phyloP scores from a whole-genome alignment of 2,113 vertebrate species.

The Amblyornis subalaris region DNA sequence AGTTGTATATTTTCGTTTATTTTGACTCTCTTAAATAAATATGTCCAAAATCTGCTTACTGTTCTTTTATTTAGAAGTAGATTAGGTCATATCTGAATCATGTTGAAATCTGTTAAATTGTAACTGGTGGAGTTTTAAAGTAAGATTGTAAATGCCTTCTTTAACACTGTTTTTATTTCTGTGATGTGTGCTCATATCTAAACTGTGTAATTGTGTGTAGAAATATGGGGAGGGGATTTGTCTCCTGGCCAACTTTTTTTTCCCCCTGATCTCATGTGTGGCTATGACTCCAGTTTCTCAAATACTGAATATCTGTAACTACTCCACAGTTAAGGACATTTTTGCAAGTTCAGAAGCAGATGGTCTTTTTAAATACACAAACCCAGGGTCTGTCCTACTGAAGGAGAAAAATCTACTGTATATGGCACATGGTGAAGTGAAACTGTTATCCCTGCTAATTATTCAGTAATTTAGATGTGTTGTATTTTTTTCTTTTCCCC shows the following conservation, averaged over 20 bases:
- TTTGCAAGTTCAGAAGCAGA: conserved; percentile 2
- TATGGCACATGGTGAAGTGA: background rate
- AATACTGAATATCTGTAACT: background rate
- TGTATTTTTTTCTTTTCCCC: conserved; percentile 20
- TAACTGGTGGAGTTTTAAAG: background rate
- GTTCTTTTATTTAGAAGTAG: background rate
- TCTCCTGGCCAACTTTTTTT: background rate
- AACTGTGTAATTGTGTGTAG: background rate
- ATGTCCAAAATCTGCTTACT: background rate
- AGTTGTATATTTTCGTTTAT: background rate
- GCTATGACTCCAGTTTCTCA: background rate
- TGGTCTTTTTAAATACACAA: background rate
- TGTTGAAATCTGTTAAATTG: background rate
- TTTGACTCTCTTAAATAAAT: background rate
- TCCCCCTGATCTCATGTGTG: background rate
- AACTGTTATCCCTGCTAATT: conserved; percentile 20
- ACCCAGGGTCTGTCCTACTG: background rate
- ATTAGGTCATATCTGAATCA: background rate
- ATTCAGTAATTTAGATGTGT: conserved; percentile 23
- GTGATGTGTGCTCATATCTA: background rate
- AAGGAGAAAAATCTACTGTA: background rate
- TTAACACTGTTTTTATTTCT: background rate
- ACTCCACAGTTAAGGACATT: background rate
- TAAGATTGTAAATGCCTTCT: background rate
- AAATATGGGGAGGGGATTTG: background rate